phyloP scores from a whole-genome alignment of 2,113 vertebrate species.

The Tachycineta bicolor region DNA sequence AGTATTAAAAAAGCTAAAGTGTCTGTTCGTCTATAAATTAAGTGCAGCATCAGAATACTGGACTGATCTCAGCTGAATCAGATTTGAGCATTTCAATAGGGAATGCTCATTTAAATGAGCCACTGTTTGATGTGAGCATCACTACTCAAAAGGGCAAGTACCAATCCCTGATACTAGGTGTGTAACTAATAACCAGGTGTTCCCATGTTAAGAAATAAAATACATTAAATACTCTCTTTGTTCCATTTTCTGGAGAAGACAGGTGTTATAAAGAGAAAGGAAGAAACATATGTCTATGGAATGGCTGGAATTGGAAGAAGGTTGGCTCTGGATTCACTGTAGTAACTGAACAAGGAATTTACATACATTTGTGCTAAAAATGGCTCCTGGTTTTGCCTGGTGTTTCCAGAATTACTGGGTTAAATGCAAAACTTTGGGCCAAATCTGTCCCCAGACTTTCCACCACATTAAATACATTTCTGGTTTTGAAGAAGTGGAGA shows the following conservation, averaged over 20 bases:
- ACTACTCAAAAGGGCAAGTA: not conserved
- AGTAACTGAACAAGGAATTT: not conserved
- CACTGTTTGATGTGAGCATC: not conserved
- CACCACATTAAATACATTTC: not conserved
- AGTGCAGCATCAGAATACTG: not conserved
- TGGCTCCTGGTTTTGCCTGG: not conserved
- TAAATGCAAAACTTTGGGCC: not conserved
- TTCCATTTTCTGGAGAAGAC: not conserved
- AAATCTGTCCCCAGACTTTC: not conserved
- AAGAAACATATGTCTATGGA: not conserved
- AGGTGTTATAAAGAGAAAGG: not conserved
- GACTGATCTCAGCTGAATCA: not conserved
- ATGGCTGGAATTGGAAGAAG: not conserved
- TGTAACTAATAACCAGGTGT: not conserved
- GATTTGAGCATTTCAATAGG: not conserved
- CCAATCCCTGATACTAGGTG: not conserved
- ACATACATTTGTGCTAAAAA: not conserved
- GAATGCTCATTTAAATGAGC: not conserved
- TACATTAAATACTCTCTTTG: not conserved
- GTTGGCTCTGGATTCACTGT: not conserved
- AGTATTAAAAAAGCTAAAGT: not conserved
- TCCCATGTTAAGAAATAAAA: not conserved
- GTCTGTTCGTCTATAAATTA: not conserved
- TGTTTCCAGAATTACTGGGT: not conserved
- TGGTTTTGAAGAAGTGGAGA: not conserved